Evolutionary conservation across 2,797 vertebrate species (phyloP).

Genomic region (Typhlichthys eigenmanni): DNA sequence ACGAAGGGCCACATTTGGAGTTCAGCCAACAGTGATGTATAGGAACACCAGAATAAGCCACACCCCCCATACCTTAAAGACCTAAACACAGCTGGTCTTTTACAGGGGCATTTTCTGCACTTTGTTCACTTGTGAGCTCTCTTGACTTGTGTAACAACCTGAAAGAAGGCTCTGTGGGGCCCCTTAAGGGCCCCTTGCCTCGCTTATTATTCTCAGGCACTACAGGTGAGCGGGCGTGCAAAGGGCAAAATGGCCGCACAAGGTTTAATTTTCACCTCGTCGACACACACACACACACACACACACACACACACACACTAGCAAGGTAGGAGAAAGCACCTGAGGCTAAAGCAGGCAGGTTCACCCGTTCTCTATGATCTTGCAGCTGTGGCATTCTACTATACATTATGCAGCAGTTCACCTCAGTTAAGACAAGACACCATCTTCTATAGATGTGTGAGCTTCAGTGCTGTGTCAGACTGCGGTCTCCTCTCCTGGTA

Average conservation of each 20-base stretch:
- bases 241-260: conserved; percentile 37
- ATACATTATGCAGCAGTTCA: conserved; percentile 43
- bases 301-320: conserved; percentile 35
- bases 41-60: conserved; percentile 46
- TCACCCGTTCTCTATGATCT: background rate
- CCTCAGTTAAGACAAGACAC: conserved; percentile 51
- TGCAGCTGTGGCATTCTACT: conserved; percentile 61
- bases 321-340: conserved; percentile 31
- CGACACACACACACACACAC: conserved; percentile 11
- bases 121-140: conserved; percentile 62
- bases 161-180: conserved; percentile 48
- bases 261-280: conserved; percentile 39
- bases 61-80: conserved; percentile 12
- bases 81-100: conserved; percentile 56
- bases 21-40: conserved; percentile 38
- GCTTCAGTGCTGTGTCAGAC: conserved; percentile 59
- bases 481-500: conserved; percentile 51
- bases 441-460: conserved; percentile 48
- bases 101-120: conserved; percentile 61
- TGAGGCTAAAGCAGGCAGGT: conserved; percentile 18
- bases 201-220: conserved; percentile 42
- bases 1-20: too few relatives aligned
- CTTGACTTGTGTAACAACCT: conserved; percentile 52
- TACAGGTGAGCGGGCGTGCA: conserved; percentile 53
- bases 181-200: conserved; percentile 36